Evolutionary conservation across 2,797 vertebrate genomes (phyloP).

Genomic region (Danio aesculapii): DNA sequence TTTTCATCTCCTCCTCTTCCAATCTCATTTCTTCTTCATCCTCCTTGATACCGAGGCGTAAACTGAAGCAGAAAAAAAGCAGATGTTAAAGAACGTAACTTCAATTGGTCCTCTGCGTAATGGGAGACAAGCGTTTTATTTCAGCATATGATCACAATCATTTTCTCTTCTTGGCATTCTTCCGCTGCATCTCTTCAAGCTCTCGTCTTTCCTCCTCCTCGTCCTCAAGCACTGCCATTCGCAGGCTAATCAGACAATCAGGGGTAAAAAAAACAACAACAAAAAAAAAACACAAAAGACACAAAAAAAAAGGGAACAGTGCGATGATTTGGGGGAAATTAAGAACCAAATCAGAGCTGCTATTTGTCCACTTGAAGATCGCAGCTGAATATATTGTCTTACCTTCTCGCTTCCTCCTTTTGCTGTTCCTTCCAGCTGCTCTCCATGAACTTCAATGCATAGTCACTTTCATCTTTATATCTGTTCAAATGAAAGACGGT

Average conservation of each 20-base stretch:
- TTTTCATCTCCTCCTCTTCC: conserved; percentile 74
- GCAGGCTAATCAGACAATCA: conserved; percentile 78
- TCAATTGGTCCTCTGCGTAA: conserved; percentile 1
- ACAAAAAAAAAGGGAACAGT: conserved; percentile 24
- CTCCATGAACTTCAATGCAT: conserved; percentile 97
- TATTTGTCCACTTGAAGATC: not conserved
- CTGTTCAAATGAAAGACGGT: conserved; percentile 70
- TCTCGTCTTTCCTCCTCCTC: conserved; percentile 88
- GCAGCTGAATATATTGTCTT: conserved; percentile 32
- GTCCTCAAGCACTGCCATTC: conserved; percentile 90
- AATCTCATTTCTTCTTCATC: conserved; percentile 72
- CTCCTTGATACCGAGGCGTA: conserved; percentile 75
- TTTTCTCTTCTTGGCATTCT: conserved; percentile 72
- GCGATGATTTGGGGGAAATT: conserved; percentile 10
- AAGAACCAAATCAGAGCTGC: conserved; percentile 4
- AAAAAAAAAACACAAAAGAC: conserved; percentile 2
- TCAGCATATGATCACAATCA: conserved; percentile 53
- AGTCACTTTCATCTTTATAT: conserved; percentile 97
- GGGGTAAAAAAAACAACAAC: conserved; percentile 4
- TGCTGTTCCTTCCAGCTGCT: conserved; percentile 96
- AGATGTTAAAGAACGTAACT: conserved; percentile 28
- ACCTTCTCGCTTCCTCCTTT: conserved; percentile 98
- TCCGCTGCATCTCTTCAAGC: conserved; percentile 83
- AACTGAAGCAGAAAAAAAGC: conserved; percentile 63
- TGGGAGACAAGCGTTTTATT: conserved; percentile 14